These are phyloP conservation scores for Propithecus deckenii DNA, from an alignment of 2,797 vertebrate species.

Conservation along the genomic window DNA sequence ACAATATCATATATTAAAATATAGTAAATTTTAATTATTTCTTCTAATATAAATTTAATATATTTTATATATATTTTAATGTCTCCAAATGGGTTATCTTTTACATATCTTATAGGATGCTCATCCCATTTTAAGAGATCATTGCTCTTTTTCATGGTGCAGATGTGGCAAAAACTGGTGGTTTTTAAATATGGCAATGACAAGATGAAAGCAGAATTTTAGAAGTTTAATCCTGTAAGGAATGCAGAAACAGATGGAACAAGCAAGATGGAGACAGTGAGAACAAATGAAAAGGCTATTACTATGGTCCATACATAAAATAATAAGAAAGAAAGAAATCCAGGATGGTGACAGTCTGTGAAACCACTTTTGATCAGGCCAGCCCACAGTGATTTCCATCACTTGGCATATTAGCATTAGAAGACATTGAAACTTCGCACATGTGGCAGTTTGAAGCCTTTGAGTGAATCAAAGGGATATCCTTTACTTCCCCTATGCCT, in stretches of 20 bases:
- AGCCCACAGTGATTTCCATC: not conserved
- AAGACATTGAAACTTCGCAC: too few species aligned
- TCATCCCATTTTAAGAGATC: not conserved
- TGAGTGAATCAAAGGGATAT: too few species aligned
- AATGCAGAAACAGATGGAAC: not conserved
- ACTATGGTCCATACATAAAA: not conserved
- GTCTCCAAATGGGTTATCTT: not conserved
- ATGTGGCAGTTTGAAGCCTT: too few species aligned
- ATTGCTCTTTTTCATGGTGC: not conserved
- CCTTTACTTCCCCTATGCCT: too few species aligned
- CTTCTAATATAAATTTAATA: too few species aligned
- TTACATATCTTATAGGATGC: not conserved
- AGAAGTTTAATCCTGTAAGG: not conserved
- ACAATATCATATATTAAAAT: too few species aligned
- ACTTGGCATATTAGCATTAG: too few species aligned
- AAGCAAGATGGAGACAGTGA: not conserved
- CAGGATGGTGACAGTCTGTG: not conserved
- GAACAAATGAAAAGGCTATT: not conserved
- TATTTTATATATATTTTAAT: not conserved
- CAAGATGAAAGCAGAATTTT: not conserved
- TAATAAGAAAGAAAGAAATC: not conserved
- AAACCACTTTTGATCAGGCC: not conserved
- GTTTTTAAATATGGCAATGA: not conserved
- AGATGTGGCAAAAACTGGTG: not conserved
- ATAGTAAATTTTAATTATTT: too few species aligned